phyloP scores from a whole-genome alignment of 2,113 vertebrate genomes.

The Oophaga pumilio region DNA sequence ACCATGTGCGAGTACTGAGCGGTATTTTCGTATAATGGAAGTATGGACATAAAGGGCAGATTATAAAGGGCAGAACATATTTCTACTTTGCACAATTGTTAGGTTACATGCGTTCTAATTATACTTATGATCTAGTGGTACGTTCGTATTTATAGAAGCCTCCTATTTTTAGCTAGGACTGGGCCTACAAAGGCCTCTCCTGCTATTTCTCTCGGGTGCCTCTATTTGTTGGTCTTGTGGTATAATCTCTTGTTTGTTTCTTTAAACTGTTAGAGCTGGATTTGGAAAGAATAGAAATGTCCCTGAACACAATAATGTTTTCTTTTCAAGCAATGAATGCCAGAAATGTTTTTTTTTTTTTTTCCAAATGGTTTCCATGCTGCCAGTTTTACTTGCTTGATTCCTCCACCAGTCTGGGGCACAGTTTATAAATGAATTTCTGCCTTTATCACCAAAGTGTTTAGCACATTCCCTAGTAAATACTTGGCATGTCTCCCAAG shows the following conservation, averaged over 20 bases:
- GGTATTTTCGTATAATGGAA: too few relatives aligned
- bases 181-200: not conserved
- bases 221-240: conserved; percentile 21
- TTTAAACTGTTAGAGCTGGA: conserved; percentile 20
- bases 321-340: conserved; percentile 12
- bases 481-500: not conserved
- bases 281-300: conserved; percentile 30
- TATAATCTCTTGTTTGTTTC: conserved; percentile 17
- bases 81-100: not conserved
- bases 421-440: conserved; percentile 8
- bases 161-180: not conserved
- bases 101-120: not conserved
- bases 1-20: too few relatives aligned
- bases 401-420: not conserved
- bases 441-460: not conserved
- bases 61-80: not conserved
- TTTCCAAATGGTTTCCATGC: not conserved
- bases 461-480: conserved; percentile 10
- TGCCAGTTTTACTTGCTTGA: conserved; percentile 10
- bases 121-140: not conserved
- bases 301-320: conserved; percentile 30
- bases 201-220: not conserved
- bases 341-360: conserved; percentile 34
- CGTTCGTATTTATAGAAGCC: not conserved
- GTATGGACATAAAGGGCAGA: not conserved